These are phyloP conservation scores for Squalus acanthias DNA, from an alignment of 2,797 vertebrate genomes.

Conservation along the genomic window DNA sequence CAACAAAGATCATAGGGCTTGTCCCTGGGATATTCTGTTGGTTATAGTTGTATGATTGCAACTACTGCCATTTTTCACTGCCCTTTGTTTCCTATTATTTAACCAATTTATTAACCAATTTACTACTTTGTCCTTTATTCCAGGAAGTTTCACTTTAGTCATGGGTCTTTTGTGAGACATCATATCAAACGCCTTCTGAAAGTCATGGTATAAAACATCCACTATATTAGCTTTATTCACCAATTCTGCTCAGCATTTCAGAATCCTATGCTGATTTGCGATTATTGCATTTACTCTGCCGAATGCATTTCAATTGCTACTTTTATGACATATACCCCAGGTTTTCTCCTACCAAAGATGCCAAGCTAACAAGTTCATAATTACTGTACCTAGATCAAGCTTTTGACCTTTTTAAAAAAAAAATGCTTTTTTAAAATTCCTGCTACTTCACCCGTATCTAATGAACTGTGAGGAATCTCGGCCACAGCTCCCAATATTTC, in stretches of 20 bases:
- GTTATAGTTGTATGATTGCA: not conserved
- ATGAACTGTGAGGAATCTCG: too few species aligned
- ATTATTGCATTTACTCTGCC: not conserved
- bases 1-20: not conserved
- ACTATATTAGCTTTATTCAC: not conserved
- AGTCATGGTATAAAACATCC: not conserved
- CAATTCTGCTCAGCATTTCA: not conserved
- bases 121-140: not conserved
- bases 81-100: not conserved
- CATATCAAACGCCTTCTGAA: not conserved
- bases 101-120: not conserved
- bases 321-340: not conserved
- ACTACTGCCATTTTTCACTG: not conserved
- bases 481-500: too few species aligned
- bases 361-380: not conserved
- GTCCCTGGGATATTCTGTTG: not conserved
- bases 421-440: too few species aligned
- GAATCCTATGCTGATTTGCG: not conserved
- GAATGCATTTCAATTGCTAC: not conserved
- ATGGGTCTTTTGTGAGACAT: not conserved
- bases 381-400: not conserved
- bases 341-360: not conserved
- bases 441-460: too few species aligned
- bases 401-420: not conserved
- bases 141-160: not conserved